Percentiles rank a stretch among this genome's conserved stretches.
Conservation (phyloP, 2,113 vertebrate species). For the human region DNA sequence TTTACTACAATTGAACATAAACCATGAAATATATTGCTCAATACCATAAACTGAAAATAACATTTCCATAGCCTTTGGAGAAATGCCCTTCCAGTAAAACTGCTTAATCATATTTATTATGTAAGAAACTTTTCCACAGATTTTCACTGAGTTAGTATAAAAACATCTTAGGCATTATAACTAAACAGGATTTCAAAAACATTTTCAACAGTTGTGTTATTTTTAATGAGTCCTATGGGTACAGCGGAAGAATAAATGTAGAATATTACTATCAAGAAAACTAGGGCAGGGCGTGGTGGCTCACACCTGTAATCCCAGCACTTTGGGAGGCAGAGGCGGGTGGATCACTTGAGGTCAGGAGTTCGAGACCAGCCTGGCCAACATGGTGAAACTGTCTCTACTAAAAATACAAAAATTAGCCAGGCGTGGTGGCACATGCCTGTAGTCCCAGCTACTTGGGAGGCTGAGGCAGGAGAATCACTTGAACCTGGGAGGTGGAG, state of each 20-base stretch:
- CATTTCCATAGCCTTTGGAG: not conserved
- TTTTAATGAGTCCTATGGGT: not conserved
- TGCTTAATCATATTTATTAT: not conserved
- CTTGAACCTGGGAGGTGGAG: too few species aligned
- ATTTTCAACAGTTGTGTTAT: not conserved
- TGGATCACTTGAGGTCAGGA: too few species aligned
- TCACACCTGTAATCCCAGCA: too few species aligned
- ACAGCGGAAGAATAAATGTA: not conserved
- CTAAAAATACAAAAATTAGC: too few species aligned
- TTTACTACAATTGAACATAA: not conserved
- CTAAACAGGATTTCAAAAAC: not conserved
- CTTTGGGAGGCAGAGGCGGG: too few species aligned
- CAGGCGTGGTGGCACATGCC: too few species aligned
- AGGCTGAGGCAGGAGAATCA: too few species aligned
- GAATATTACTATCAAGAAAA: not conserved
- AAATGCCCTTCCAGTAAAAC: not conserved
- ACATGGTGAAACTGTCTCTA: too few species aligned
- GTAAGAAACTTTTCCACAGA: not conserved
- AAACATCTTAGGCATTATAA: not conserved
- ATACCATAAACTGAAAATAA: not conserved
- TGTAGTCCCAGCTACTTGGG: too few species aligned
- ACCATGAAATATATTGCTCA: not conserved
- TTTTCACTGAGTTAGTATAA: not conserved
- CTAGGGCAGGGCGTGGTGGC: not conserved
- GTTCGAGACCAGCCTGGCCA: too few species aligned